Evolutionary conservation across 2,888 invertebrate species (phyloP).

Genomic region (Fragum whitleyi): DNA sequence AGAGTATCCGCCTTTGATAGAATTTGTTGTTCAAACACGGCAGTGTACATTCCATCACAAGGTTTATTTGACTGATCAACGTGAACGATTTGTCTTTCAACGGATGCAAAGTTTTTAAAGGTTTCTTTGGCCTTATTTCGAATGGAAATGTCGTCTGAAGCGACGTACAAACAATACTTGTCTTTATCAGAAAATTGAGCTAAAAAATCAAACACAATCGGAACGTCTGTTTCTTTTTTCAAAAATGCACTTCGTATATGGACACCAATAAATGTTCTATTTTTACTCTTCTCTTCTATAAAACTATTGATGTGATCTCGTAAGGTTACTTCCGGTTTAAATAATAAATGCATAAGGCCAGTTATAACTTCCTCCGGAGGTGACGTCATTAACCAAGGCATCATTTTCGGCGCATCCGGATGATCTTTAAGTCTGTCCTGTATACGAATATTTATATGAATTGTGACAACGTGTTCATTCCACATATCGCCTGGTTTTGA

Average conservation of each 20-base stretch:
- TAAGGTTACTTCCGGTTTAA: slow-evolving; percentile 19
- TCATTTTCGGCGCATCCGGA: neutral
- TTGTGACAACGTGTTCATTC: neutral
- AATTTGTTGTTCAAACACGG: slow-evolving; percentile 49
- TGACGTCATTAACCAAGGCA: slow-evolving; percentile 25
- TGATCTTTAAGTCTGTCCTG: slow-evolving; percentile 16
- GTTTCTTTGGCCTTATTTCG: neutral
- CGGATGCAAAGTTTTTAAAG: slow-evolving; percentile 20
- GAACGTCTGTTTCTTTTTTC: slow-evolving; percentile 8
- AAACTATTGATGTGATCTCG: slow-evolving; percentile 14
- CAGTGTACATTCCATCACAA: slow-evolving; percentile 45
- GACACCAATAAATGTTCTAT: slow-evolving; percentile 32
- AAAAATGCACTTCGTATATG: slow-evolving; percentile 43
- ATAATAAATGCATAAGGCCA: slow-evolving; percentile 24
- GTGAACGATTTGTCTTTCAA: slow-evolving; percentile 39
- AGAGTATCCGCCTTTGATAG: slow-evolving; percentile 40
- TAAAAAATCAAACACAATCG: slow-evolving; percentile 26
- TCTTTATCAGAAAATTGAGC: slow-evolving; percentile 16
- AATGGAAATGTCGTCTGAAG: slow-evolving; percentile 37
- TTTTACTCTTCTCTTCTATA: neutral
- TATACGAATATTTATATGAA: slow-evolving; percentile 13
- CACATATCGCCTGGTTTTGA: slow-evolving; percentile 3
- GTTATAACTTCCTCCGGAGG: slow-evolving; percentile 18
- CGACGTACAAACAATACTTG: slow-evolving; percentile 16
- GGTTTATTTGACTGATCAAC: slow-evolving; percentile 34